phyloP scores from a whole-genome alignment of 2,888 invertebrate genomes.

The Reticulitermes lucifugus region DNA sequence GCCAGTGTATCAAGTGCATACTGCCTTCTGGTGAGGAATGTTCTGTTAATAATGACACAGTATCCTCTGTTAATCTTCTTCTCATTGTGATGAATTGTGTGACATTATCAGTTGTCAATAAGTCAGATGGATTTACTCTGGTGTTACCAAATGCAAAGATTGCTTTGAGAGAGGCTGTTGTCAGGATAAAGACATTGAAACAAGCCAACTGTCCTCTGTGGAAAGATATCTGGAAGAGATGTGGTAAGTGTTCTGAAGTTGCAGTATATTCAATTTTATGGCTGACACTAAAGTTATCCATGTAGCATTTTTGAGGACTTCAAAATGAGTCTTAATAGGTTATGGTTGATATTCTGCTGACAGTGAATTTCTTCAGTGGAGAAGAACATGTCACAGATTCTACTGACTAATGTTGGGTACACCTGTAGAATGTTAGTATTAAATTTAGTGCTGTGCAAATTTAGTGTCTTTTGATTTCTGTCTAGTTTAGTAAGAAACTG shows the following conservation, averaged over 20 bases:
- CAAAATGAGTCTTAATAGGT: no score
- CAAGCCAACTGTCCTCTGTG: conserved; percentile 9
- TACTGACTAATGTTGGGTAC: no score
- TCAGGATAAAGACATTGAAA: conserved; percentile 13
- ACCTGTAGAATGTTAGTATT: no score
- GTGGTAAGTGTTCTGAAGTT: conserved; percentile 24
- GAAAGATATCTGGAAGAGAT: conserved; percentile 3
- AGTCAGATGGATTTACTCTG: not conserved
- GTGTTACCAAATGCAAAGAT: not conserved
- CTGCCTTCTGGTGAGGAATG: conserved; percentile 10
- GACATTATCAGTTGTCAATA: not conserved
- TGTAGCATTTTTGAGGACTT: no score
- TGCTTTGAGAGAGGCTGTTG: not conserved
- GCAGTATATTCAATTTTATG: not conserved
- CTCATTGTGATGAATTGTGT: not conserved
- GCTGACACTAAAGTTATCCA: not conserved
- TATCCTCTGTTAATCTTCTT: conserved; percentile 7
- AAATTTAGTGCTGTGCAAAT: no score
- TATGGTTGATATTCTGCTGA: no score
- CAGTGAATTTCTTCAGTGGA: no score
- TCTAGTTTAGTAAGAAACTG: no score
- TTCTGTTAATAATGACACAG: conserved; percentile 1
- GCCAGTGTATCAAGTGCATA: not conserved
- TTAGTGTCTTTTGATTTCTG: no score
- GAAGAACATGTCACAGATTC: no score